Evolutionary conservation across 2,888 invertebrate genomes (phyloP).

Genomic region (Zaprionus bogoriensis): DNA sequence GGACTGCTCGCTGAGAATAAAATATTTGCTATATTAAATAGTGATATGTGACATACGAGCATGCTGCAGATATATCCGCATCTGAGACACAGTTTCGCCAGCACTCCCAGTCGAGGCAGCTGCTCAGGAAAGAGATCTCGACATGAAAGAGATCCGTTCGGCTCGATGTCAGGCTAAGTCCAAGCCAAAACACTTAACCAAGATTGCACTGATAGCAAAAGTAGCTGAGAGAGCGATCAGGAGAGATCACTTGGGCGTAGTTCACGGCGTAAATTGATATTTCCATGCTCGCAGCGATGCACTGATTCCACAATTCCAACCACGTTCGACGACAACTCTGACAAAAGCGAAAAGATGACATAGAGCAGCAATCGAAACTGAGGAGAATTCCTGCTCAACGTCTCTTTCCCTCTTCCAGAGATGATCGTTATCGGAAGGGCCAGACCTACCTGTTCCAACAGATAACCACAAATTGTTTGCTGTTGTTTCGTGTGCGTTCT

Average conservation of each 20-base stretch:
- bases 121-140: constrained; percentile 1
- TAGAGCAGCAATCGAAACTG: constrained; percentile 30
- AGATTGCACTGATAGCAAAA: constrained; percentile 54
- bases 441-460: constrained; percentile 57
- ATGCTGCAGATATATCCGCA: not conserved
- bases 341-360: constrained; percentile 57
- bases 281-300: constrained; percentile 50
- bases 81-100: too few relatives aligned
- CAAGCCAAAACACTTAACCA: constrained; percentile 61
- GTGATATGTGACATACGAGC: too few relatives aligned
- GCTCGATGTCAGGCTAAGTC: constrained; percentile 29
- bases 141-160: constrained; percentile 51
- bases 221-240: constrained; percentile 1
- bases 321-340: constrained; percentile 30
- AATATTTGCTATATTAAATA: too few relatives aligned
- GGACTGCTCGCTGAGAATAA: too few relatives aligned
- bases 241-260: constrained; percentile 27
- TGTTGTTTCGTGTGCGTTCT: constrained; percentile 51
- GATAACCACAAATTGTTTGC: constrained; percentile 75
- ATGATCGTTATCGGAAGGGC: constrained; percentile 56
- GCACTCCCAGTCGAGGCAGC: not conserved
- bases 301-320: constrained; percentile 39
- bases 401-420: constrained; percentile 9
- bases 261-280: constrained; percentile 64
- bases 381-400: constrained; percentile 6